A percentile compares a stretch with the other conserved stretches of the same genome.
These are phyloP conservation scores for Dryoscopus gambensis DNA, from an alignment of 2,113 vertebrate genomes.

Conservation along the genomic window DNA sequence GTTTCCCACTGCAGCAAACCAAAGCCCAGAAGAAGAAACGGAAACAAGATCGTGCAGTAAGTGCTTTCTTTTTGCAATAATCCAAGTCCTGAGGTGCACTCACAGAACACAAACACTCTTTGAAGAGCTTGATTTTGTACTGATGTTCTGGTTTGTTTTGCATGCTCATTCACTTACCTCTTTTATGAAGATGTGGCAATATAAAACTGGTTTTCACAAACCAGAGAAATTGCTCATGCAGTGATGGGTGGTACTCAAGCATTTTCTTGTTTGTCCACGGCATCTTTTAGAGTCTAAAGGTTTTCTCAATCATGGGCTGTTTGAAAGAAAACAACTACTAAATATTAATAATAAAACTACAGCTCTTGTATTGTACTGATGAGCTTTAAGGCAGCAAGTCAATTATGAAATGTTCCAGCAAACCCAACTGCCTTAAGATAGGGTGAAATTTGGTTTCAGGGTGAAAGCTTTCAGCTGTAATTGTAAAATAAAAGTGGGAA, in stretches of 20 bases:
- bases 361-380: neutral
- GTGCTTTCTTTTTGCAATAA: constrained; percentile 22
- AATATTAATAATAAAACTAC: neutral
- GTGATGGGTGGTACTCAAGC: neutral
- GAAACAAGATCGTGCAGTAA: constrained; percentile 90
- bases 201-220: neutral
- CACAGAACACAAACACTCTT: neutral
- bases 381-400: neutral
- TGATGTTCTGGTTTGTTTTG: neutral
- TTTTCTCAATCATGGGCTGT: neutral
- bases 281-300: neutral
- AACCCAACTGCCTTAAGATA: neutral
- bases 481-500: neutral
- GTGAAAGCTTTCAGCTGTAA: neutral
- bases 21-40: constrained; percentile 93
- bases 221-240: neutral
- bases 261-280: neutral
- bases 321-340: neutral
- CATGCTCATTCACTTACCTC: neutral
- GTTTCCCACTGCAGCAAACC: constrained; percentile 71
- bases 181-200: neutral
- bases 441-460: neutral
- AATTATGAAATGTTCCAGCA: neutral
- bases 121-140: neutral
- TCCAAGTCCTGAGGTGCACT: neutral